Percentiles rank a stretch among this genome's conserved stretches.
Evolutionary conservation across 2,113 vertebrate genomes (phyloP).

Genomic region (Prionailurus viverrinus): DNA sequence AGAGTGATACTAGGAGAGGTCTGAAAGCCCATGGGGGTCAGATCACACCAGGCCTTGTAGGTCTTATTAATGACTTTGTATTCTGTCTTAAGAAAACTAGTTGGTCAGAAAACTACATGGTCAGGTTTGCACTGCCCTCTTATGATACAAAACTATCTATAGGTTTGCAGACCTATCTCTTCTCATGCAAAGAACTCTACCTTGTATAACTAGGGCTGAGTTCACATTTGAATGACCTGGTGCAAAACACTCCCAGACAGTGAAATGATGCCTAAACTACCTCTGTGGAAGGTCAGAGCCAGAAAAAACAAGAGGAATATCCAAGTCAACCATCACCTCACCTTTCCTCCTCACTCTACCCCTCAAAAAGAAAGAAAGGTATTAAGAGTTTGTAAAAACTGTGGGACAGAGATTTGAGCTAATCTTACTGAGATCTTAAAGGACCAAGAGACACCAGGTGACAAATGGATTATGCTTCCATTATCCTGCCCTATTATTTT

Average conservation of each 20-base stretch:
- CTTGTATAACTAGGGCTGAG: background rate
- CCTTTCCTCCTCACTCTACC: no score
- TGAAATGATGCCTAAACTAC: background rate
- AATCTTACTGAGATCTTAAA: background rate
- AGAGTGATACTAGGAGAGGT: background rate
- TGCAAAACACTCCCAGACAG: slow-evolving; percentile 15
- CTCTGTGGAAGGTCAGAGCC: background rate
- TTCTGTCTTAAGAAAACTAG: background rate
- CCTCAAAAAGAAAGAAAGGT: background rate
- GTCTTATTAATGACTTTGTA: background rate
- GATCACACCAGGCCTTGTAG: background rate
- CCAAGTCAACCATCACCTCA: background rate
- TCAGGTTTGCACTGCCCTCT: background rate
- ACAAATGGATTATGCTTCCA: background rate
- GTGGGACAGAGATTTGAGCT: background rate
- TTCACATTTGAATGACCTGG: background rate
- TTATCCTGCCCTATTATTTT: background rate
- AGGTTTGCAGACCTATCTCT: background rate
- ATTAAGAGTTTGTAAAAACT: background rate
- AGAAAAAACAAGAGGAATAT: background rate
- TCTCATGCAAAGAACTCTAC: background rate
- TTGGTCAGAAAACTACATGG: background rate
- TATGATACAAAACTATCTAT: background rate
- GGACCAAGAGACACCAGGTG: background rate
- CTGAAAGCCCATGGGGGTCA: background rate